Conservation (phyloP, 1,140 invertebrate genomes). For the Babylonia areolata region DNA sequence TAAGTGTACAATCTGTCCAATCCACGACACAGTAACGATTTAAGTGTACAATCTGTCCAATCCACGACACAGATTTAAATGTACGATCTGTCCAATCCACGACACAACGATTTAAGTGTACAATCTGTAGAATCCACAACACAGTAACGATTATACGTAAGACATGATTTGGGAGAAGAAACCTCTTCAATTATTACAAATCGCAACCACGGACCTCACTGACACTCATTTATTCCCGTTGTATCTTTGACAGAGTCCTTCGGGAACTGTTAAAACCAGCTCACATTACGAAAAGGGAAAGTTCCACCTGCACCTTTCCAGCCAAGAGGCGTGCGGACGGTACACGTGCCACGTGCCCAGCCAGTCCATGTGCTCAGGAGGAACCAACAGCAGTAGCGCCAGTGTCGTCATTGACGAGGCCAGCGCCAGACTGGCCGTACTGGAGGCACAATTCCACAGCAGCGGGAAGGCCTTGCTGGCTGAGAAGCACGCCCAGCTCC, state of each 20-base stretch:
- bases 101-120: no score
- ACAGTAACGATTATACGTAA: no score
- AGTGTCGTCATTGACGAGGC: neutral
- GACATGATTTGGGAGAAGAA: no score
- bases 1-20: no score
- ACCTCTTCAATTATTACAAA: no score
- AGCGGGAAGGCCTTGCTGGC: neutral
- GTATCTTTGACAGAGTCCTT: neutral
- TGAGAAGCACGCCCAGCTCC: neutral
- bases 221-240: neutral
- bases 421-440: neutral
- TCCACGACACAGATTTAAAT: no score
- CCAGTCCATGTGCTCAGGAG: neutral
- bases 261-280: neutral
- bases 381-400: neutral
- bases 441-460: neutral
- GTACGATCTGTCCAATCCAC: no score
- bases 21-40: no score
- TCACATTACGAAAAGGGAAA: neutral
- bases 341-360: neutral
- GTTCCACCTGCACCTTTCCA: neutral
- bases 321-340: neutral
- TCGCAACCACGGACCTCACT: no score
- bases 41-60: no score
- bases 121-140: no score